Conservation (phyloP, 2,888 invertebrate species). For the Euclidia mi region DNA sequence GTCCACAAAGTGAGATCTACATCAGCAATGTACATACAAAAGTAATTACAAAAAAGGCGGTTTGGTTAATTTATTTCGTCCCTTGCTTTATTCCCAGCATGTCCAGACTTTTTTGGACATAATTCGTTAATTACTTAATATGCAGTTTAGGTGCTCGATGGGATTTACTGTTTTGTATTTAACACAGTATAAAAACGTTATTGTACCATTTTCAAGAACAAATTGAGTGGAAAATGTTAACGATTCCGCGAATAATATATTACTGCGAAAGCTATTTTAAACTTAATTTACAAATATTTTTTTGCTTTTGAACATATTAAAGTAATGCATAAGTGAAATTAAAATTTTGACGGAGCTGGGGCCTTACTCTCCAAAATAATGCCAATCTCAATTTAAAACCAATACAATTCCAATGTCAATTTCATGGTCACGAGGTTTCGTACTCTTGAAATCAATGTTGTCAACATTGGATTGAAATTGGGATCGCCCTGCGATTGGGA, state of each 20-base stretch:
- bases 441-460: no score
- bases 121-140: conserved; percentile 68
- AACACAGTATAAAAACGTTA: conserved; percentile 34
- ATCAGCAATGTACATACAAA: conserved; percentile 54
- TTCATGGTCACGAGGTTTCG: no score
- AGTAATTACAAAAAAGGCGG: conserved; percentile 71
- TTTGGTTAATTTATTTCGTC: conserved; percentile 74
- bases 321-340: no score
- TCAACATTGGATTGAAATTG: no score
- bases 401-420: no score
- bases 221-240: conserved; percentile 42
- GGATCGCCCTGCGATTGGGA: no score
- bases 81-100: conserved; percentile 72
- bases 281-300: not conserved
- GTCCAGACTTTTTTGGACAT: conserved; percentile 66
- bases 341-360: no score
- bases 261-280: not conserved
- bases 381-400: no score
- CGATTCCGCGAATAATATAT: conserved; percentile 17
- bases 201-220: conserved; percentile 31
- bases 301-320: no score
- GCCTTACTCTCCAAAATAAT: no score
- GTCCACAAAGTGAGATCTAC: not conserved
- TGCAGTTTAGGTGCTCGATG: conserved; percentile 54
- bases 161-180: conserved; percentile 59